Evolutionary conservation across 2,888 invertebrate species (phyloP), one percentile per base, ranked within the genome.

Genomic region (Geotrupes spiniger): DNA sequence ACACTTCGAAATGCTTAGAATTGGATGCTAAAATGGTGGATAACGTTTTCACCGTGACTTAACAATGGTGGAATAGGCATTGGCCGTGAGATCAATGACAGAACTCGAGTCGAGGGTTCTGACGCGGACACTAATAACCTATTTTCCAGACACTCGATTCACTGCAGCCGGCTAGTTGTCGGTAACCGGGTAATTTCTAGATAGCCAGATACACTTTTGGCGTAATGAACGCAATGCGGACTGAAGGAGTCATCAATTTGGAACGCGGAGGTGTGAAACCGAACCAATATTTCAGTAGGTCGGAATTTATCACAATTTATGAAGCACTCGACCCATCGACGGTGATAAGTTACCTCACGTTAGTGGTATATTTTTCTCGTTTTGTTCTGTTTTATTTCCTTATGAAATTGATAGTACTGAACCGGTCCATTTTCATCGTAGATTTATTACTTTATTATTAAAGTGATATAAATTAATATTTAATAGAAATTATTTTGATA

Each of bases 71-170:
- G 52, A 50, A 56, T 53, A 47, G 51, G 52, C 54, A 55, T 40
- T 44, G 45, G 48, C 54, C 43, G 46, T 47, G 52, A 56, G 60
- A 59, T 61, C 57, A 56, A 59, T 61, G 59, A 53, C 55, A 53
- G 31, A 21, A 40, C 25, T 42, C 27, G 37, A 46, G 36, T 48
- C 42, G 48, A 57, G 56, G 52, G 58, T 49, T 50, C 59, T 61
- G 59, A 58, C 53, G 53, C 59, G 54, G 56, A 61, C 62, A 62
- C 58, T 62, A 62, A 62, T 61, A 61, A 61, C 59, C 59, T 53
- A 60, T 62, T 62, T 62, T 62, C 62, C 59, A 57, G 56, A 46
- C 51, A 49, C 54, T 50, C 57, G 57, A 52, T 56, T 55, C 53
- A 51, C 42, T 47, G 45, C 48, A 40, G 46, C 45, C 52, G 42